A percentile compares a stretch with the other conserved stretches of the same genome.
Conservation (phyloP, 2,888 invertebrate genomes). For the Pseudanteris insignis region DNA sequence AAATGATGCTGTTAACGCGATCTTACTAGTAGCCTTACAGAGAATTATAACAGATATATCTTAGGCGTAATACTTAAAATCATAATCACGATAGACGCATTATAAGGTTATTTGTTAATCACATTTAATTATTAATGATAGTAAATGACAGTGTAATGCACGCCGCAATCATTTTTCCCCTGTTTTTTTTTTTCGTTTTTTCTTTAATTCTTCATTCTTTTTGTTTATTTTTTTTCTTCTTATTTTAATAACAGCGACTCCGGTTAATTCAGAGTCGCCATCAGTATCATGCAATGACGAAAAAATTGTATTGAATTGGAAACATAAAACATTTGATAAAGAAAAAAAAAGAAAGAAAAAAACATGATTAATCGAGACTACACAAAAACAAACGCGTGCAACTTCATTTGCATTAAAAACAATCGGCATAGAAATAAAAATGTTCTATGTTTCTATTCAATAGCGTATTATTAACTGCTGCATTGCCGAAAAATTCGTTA, state of each 20-base stretch:
- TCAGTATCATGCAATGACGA: slow-evolving; percentile 9
- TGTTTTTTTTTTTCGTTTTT: neutral
- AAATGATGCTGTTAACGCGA: slow-evolving; percentile 30
- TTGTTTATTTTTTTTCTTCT: slow-evolving; percentile 25
- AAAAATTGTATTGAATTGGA: no score
- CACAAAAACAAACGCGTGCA: no score
- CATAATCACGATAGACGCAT: slow-evolving; percentile 44
- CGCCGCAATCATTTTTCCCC: neutral
- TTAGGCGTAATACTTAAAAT: slow-evolving; percentile 47
- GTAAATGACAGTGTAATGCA: slow-evolving; percentile 45
- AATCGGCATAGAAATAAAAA: no score
- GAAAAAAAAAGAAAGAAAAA: no score
- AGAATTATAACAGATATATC: slow-evolving; percentile 52
- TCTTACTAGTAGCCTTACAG: slow-evolving; percentile 57
- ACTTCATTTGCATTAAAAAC: slow-evolving; percentile 8
- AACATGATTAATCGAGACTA: no score
- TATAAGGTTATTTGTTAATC: slow-evolving; percentile 42
- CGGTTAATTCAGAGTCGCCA: slow-evolving; percentile 28
- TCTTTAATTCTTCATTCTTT: neutral
- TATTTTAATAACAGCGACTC: slow-evolving; percentile 47
- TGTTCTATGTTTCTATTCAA: slow-evolving; percentile 9
- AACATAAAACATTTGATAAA: no score
- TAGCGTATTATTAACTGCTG: slow-evolving; percentile 1
- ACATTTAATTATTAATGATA: slow-evolving; percentile 47
- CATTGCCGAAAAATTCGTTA: slow-evolving; percentile 1